A percentile compares a stretch with the other conserved stretches of the same genome.
phyloP scores from a whole-genome alignment of 2,888 invertebrate species.

The Allygus modestus region DNA sequence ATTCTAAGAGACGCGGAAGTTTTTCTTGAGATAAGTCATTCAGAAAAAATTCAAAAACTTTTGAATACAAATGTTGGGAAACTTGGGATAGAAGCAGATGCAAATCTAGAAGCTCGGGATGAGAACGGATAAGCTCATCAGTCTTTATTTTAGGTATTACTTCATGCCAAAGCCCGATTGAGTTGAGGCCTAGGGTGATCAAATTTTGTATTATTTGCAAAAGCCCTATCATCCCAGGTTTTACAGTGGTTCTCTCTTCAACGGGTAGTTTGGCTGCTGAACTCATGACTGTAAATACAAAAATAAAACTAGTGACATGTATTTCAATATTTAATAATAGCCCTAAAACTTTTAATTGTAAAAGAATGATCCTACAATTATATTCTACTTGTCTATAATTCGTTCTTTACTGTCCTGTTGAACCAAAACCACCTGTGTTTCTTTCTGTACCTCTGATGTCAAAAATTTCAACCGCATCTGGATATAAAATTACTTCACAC shows the following conservation, averaged over 20 bases:
- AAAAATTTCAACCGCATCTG: too few relatives aligned
- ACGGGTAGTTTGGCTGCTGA: neutral
- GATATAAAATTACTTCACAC: too few relatives aligned
- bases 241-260: neutral
- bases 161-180: neutral
- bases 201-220: neutral
- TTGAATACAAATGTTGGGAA: neutral
- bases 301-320: neutral
- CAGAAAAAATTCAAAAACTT: neutral
- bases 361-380: too few relatives aligned
- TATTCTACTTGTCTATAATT: too few relatives aligned
- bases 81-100: neutral
- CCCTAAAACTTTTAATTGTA: too few relatives aligned
- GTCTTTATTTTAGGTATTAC: neutral
- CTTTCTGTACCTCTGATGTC: too few relatives aligned
- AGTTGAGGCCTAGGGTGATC: neutral
- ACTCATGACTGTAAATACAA: neutral
- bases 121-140: neutral
- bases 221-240: neutral
- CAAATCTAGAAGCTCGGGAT: neutral
- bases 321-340: neutral
- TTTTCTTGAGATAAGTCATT: neutral
- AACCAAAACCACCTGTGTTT: too few relatives aligned
- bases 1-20: neutral
- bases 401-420: too few relatives aligned